Evolutionary conservation across 1,140 invertebrate genomes (phyloP), one percentile per base, ranked within the genome.

Genomic region (Lepidurus couesii): DNA sequence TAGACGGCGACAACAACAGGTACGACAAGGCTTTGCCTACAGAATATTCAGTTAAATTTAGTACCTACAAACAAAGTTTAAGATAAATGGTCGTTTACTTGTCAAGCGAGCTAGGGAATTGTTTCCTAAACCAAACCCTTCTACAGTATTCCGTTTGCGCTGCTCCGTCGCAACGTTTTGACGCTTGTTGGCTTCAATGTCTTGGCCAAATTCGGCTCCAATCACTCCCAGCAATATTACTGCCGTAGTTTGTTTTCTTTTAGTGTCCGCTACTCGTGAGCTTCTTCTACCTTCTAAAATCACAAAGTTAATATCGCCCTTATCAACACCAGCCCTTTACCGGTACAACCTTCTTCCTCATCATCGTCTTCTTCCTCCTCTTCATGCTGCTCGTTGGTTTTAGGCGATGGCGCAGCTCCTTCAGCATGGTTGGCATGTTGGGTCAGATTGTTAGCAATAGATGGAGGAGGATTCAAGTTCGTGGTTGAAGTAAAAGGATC

Each of bases 161-260:
- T 85, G 88, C 78, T 91, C 91, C 75, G 82, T 82, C n/a, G 81
- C 82, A 34, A 78, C 73, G 34, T 79, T 81, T 78, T 83, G 81
- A 34, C 82, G 86, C 87, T 83, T 86, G 85, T 81, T 86, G 83
- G 89, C 13, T 80, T 81, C 89, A 74, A 94, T 92, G 82, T 94
- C 96, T 83, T 97, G 95, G 0, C 97, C 97, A 86, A 99, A 99
- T 86, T 99, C 97, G 0, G 97, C 95, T 0, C 98, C 98, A 78
- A 99, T 97, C 0, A 99, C 97, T 0, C 97, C 97, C 26, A 99
- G 85, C 53, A 99, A 86, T 0, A 99, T 95, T 0, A 99, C 95
- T 0, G 98, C 95, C 0, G 97, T 99, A 0, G 96, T 96, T 86
- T 99, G 96, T 83, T 98, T 98, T 10, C 96, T 88, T 80, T 96